A percentile compares a stretch with the other conserved stretches of the same genome.
phyloP scores from a whole-genome alignment of 2,113 vertebrate species.

The Meles meles region DNA sequence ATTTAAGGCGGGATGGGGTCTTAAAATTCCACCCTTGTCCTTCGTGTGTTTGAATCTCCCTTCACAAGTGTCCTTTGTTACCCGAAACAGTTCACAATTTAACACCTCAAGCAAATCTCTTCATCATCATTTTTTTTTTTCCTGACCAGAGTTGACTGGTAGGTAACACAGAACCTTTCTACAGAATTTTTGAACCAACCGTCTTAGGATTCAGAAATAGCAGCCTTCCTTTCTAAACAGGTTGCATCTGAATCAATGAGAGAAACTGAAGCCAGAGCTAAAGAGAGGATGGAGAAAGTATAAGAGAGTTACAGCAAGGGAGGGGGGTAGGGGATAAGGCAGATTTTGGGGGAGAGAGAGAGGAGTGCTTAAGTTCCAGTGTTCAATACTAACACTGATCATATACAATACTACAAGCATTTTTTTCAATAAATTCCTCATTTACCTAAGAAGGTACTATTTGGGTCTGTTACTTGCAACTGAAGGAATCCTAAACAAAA shows the following conservation, averaged over 20 bases:
- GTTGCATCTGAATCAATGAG: background rate
- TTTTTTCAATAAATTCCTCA: background rate
- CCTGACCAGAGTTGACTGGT: background rate
- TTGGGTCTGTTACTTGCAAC: background rate
- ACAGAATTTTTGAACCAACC: background rate
- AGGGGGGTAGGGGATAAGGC: fast-evolving
- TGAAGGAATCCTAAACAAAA: background rate
- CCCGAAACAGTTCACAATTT: background rate
- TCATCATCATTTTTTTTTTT: background rate
- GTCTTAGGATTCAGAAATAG: conserved; percentile 4
- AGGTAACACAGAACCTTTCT: background rate
- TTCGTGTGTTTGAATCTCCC: background rate
- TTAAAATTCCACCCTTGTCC: background rate
- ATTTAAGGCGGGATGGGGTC: background rate
- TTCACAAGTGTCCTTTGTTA: background rate
- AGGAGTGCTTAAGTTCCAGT: background rate
- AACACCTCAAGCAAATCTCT: background rate
- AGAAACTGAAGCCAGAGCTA: background rate
- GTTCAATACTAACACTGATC: background rate
- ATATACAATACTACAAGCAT: background rate
- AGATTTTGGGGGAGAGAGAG: no score
- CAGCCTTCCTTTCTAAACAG: background rate
- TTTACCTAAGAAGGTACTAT: background rate
- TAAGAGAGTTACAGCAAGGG: background rate
- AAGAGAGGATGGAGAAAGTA: background rate